phyloP scores from a whole-genome alignment of 2,888 invertebrate species.

The Galeopsomyia nigrocyanea region DNA sequence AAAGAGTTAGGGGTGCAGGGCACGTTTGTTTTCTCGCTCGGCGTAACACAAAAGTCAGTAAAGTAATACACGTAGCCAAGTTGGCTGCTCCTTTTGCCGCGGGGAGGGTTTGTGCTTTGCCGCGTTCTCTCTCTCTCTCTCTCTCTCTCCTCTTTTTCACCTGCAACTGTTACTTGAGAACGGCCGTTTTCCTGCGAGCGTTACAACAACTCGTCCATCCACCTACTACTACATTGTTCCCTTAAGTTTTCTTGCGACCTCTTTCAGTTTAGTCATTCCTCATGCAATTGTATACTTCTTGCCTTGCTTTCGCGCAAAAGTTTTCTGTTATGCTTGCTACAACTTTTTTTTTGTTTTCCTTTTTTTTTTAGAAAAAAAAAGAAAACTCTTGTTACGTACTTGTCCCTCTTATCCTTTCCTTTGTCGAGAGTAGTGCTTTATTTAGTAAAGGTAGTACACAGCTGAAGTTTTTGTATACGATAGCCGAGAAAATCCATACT shows the following conservation, averaged over 20 bases:
- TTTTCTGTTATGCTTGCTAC: background rate
- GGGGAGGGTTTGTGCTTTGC: background rate
- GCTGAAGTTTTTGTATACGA: too few relatives aligned
- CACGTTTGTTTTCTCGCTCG: conserved; percentile 13
- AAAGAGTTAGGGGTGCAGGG: conserved; percentile 1
- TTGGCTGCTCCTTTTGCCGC: conserved; percentile 16
- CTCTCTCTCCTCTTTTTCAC: conserved; percentile 23
- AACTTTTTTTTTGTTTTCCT: too few relatives aligned
- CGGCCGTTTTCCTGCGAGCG: conserved; percentile 25
- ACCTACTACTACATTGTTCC: conserved; percentile 13
- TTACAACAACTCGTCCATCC: conserved; percentile 13
- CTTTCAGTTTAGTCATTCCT: conserved; percentile 37
- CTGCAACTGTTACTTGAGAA: conserved; percentile 29
- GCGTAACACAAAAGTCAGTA: conserved; percentile 26
- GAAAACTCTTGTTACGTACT: too few relatives aligned
- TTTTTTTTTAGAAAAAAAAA: too few relatives aligned
- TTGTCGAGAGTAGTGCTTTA: too few relatives aligned
- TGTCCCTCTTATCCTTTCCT: too few relatives aligned
- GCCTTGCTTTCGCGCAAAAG: conserved; percentile 9
- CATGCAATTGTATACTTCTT: conserved; percentile 36
- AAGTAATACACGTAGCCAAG: conserved; percentile 26
- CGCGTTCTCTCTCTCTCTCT: background rate
- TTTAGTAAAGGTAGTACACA: too few relatives aligned
- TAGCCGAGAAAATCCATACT: too few relatives aligned
- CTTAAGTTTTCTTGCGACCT: conserved; percentile 29